Evolutionary conservation across 2,113 vertebrate genomes (phyloP), one percentile per base, ranked within the genome.

Genomic region (Polypterus bichir): DNA sequence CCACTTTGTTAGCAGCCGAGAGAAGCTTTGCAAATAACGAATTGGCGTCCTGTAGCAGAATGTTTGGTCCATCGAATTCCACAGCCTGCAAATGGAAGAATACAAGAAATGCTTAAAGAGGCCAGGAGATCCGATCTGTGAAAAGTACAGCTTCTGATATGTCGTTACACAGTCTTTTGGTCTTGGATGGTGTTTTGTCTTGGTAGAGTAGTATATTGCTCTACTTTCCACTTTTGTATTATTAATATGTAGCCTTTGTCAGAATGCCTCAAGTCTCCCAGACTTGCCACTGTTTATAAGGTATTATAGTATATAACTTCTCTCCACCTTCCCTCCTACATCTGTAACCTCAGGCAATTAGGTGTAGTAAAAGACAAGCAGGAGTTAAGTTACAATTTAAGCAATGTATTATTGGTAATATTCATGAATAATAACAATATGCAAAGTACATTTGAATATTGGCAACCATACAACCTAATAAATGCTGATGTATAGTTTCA

Each of bases 1-100:
- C 80, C 45, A 81, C 57, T 61, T 72, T 81, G 66, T 83, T 83
- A 5, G 86, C 72, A 60, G 86, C 79, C 0, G 74, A 68, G 54
- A 92, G 74, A 27, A 90, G 74, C 47, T 81, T 80, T 0, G 78
- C 76, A 73, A 92, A 92, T 1, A 81, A 63, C 47, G 87, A 91
- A 64, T 77, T 72, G 4, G 85, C 82, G 49, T 74, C 83, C 68
- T 86, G 79, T 10, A 66, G 70, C 54, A 93, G 77, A 52, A 82
- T 77, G 11, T 89, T 80, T 0, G 89, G 86, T 57, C 67, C 64
- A 65, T 83, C 88, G 65, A 90, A 82, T 68, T 91, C 88, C 3
- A 72, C 78, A 6, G 69, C 83, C 90, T 92, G 70, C 46, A 65
- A 74, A 52, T 54, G 57, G 47, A 61, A 64, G 48, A n/a, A 65